phyloP scores from a whole-genome alignment of 2,113 vertebrate genomes.

The Antigone vipio region DNA sequence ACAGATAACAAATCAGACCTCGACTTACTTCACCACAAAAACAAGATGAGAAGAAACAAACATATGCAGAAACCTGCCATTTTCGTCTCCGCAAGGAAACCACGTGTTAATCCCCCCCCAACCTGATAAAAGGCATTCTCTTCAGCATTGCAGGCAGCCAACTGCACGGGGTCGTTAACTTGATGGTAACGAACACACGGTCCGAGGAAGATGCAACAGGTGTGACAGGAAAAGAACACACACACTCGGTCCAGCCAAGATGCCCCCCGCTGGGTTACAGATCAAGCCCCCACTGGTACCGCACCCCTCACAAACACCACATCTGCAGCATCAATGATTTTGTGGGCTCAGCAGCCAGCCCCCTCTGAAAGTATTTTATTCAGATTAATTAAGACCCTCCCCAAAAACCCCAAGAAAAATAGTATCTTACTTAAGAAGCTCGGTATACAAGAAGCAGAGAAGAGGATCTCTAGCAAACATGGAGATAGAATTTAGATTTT shows the following conservation, averaged over 20 bases:
- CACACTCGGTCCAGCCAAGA: neutral
- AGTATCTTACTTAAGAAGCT: neutral
- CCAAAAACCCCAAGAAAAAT: neutral
- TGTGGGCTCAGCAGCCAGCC: neutral
- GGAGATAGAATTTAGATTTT: neutral
- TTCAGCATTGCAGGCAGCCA: neutral
- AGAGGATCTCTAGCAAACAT: neutral
- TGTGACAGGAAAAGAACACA: neutral
- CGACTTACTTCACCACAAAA: neutral
- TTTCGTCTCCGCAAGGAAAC: neutral
- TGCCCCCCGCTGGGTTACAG: neutral
- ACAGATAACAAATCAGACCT: neutral
- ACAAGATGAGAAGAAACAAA: neutral
- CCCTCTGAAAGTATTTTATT: neutral
- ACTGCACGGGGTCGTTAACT: rapidly evolving
- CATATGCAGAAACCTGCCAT: neutral
- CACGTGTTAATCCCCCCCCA: neutral
- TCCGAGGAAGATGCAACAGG: neutral
- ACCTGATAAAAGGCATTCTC: neutral
- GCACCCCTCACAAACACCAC: neutral
- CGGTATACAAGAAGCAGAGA: neutral
- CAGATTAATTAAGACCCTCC: neutral
- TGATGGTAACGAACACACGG: neutral
- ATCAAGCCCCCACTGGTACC: neutral
- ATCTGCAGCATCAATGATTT: neutral